Evolutionary conservation across 37 sponge, comb jelly and placozoan genomes (phyloP).

Genomic region (Axinella damicornis): DNA sequence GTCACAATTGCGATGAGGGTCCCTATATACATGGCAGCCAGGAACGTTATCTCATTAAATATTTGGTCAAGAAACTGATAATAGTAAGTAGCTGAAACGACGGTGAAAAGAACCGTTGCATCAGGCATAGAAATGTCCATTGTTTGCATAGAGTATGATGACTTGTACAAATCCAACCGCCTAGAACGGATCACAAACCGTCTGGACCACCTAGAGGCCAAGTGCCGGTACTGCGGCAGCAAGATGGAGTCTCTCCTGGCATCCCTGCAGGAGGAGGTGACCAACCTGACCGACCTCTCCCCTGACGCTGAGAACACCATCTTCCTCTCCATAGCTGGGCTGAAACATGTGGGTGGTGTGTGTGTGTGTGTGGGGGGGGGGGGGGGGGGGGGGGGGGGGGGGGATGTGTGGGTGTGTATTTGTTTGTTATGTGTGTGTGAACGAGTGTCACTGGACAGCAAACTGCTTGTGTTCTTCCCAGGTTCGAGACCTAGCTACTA

Average conservation of each 20-base stretch:
- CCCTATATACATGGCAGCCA: too few species aligned
- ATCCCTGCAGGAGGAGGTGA: slow-evolving; percentile 44
- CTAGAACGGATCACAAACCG: slow-evolving; percentile 26
- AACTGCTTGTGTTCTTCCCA: neutral
- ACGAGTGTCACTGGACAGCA: too few species aligned
- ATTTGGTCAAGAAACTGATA: too few species aligned
- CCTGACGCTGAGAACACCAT: slow-evolving; percentile 56
- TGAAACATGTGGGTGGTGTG: neutral
- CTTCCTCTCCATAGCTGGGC: slow-evolving; percentile 24
- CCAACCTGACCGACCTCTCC: slow-evolving; percentile 6
- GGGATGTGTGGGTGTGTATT: too few species aligned
- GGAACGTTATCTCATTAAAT: too few species aligned
- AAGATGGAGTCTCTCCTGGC: slow-evolving; percentile 62
- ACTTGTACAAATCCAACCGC: neutral
- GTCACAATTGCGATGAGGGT: too few species aligned
- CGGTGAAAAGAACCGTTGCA: too few species aligned
- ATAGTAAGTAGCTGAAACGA: too few species aligned
- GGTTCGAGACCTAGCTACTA: slow-evolving; percentile 73
- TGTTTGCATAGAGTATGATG: neutral
- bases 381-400: neutral
- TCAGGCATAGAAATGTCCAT: too few species aligned
- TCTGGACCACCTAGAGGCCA: slow-evolving; percentile 58
- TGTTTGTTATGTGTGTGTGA: too few species aligned
- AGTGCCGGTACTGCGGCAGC: slow-evolving; percentile 65
- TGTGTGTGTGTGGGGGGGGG: neutral